phyloP scores from a whole-genome alignment of 1,140 invertebrate species.

The Neodiprion virginianus region DNA sequence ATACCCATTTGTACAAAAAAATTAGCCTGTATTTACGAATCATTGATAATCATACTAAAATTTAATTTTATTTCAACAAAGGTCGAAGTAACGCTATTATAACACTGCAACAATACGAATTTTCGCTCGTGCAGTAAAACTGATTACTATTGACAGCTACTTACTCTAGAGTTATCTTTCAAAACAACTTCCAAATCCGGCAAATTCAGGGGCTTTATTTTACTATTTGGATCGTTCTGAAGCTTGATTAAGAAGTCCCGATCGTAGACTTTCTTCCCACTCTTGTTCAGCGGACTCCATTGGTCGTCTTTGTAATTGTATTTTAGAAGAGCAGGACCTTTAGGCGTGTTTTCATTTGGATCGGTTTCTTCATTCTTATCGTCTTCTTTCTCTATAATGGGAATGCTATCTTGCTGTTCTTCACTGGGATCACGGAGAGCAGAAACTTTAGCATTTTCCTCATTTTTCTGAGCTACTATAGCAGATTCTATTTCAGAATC shows the following conservation, averaged over 20 bases:
- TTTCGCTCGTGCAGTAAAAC: no score
- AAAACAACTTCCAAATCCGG: constrained; percentile 68
- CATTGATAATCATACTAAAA: constrained; percentile 6
- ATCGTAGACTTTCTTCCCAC: constrained; percentile 84
- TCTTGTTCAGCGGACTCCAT: constrained; percentile 84
- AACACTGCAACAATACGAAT: no score
- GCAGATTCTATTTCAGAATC: constrained; percentile 43
- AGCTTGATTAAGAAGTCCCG: constrained; percentile 79
- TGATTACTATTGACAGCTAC: background rate
- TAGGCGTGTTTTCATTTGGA: constrained; percentile 9
- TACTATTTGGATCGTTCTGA: constrained; percentile 75
- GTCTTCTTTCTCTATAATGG: constrained; percentile 36
- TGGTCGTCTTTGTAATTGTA: constrained; percentile 71
- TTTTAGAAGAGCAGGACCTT: constrained; percentile 37
- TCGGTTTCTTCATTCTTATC: constrained; percentile 36
- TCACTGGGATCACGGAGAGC: constrained; percentile 32
- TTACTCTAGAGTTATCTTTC: constrained; percentile 60
- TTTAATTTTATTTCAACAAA: no score
- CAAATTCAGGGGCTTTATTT: constrained; percentile 74
- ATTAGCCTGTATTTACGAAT: constrained; percentile 5
- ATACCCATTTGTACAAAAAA: constrained; percentile 26
- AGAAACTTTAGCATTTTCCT: constrained; percentile 60
- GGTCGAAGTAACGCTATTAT: no score
- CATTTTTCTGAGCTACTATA: constrained; percentile 61
- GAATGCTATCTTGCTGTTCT: constrained; percentile 13